These are phyloP conservation scores for Hyperopisus bebe DNA, from an alignment of 2,113 vertebrate genomes.

Conservation along the genomic window DNA sequence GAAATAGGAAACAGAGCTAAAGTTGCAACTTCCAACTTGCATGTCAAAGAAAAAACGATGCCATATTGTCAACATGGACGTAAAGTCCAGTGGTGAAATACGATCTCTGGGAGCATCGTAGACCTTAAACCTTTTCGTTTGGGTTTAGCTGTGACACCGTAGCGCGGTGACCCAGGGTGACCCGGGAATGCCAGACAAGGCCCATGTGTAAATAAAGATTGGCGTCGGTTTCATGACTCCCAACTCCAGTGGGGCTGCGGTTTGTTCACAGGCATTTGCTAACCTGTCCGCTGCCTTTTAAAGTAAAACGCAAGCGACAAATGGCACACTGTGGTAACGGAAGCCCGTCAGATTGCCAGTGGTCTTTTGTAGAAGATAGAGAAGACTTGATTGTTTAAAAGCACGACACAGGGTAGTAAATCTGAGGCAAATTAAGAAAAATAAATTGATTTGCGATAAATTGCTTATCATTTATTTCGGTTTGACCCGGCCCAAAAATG, in stretches of 20 bases:
- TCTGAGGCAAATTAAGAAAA: not conserved
- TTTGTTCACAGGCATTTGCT: conserved; percentile 27
- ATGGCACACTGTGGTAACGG: not conserved
- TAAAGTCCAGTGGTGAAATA: conserved; percentile 45
- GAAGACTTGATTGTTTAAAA: not conserved
- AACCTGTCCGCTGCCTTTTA: conserved; percentile 6
- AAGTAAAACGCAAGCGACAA: conserved; percentile 23
- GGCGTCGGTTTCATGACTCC: conserved; percentile 41
- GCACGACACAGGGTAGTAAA: not conserved
- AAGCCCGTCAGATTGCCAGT: not conserved
- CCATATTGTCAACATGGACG: not conserved
- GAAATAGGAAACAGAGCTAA: not conserved
- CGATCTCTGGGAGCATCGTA: conserved; percentile 35
- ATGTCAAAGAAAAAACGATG: not conserved
- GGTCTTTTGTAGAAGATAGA: not conserved
- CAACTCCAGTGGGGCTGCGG: conserved; percentile 40
- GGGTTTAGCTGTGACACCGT: conserved; percentile 38
- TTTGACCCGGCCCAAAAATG: not conserved
- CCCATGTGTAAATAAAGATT: conserved; percentile 55
- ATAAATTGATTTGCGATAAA: not conserved
- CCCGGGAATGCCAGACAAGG: conserved; percentile 49
- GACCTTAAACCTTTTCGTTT: conserved; percentile 38
- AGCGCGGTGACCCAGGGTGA: conserved; percentile 46
- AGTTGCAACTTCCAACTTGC: not conserved
- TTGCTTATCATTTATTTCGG: not conserved